These are phyloP conservation scores for Ascidia mentula DNA, from an alignment of 23 tunicate species.

Conservation along the genomic window DNA sequence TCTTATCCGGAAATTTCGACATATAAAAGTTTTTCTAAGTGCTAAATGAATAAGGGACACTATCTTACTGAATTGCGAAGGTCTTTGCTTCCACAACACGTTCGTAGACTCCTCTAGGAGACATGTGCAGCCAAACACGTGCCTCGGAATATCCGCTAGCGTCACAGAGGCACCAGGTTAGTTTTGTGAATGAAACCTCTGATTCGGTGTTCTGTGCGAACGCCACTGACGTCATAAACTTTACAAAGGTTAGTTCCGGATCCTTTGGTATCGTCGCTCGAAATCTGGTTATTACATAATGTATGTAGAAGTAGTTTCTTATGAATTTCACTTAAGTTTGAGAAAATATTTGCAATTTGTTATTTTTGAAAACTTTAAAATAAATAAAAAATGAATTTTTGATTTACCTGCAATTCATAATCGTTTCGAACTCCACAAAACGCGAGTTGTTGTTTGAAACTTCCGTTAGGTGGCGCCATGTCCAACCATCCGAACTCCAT, in stretches of 20 bases:
- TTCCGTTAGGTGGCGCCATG: neutral
- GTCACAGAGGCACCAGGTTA: neutral
- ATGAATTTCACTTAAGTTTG: no score
- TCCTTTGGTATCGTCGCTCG: neutral
- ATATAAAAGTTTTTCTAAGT: no score
- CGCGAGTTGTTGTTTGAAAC: neutral
- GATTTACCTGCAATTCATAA: slow-evolving; percentile 3
- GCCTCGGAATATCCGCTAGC: neutral
- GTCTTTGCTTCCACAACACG: neutral
- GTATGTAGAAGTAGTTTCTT: no score
- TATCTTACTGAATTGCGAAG: neutral
- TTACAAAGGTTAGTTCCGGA: neutral
- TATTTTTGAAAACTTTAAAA: no score
- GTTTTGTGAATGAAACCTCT: neutral
- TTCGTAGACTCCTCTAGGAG: neutral
- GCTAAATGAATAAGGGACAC: neutral
- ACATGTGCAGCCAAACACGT: neutral
- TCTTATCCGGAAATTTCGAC: no score
- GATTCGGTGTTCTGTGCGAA: neutral
- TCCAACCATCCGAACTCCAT: neutral
- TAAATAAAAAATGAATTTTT: no score
- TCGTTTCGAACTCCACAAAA: neutral
- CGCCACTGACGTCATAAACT: neutral
- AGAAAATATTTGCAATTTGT: no score
- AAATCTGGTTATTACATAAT: neutral